Conservation (phyloP, 2,113 vertebrate genomes). For the Telmatochromis sp. region DNA sequence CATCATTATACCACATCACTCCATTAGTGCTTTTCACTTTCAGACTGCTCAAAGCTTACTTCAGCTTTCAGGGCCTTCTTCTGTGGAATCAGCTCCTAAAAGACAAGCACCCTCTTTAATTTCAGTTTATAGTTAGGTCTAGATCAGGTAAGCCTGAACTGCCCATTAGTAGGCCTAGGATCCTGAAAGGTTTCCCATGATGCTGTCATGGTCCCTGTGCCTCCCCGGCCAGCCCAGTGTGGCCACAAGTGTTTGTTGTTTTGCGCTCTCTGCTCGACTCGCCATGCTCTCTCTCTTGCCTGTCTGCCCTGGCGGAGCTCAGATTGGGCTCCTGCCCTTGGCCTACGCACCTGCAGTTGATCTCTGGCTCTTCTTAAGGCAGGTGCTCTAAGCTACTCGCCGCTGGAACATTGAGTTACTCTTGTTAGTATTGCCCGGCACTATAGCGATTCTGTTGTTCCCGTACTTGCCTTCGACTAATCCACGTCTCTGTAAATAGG, state of each 20-base stretch:
- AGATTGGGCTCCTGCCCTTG: background rate
- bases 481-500: background rate
- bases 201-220: background rate
- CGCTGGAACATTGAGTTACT: background rate
- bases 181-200: background rate
- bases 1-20: background rate
- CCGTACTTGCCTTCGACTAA: background rate
- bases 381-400: fast-evolving
- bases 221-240: background rate
- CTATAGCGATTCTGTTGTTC: background rate
- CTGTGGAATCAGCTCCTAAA: background rate
- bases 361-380: background rate
- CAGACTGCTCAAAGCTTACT: background rate
- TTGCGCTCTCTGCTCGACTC: background rate
- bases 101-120: background rate
- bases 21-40: background rate
- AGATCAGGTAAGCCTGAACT: background rate
- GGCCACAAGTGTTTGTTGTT: background rate
- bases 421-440: background rate
- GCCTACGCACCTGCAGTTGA: background rate
- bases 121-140: background rate
- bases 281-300: background rate
- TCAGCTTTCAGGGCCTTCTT: background rate
- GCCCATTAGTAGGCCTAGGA: background rate
- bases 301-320: background rate